phyloP scores from a whole-genome alignment of 2,113 vertebrate species.

The Hypanus sabinus region DNA sequence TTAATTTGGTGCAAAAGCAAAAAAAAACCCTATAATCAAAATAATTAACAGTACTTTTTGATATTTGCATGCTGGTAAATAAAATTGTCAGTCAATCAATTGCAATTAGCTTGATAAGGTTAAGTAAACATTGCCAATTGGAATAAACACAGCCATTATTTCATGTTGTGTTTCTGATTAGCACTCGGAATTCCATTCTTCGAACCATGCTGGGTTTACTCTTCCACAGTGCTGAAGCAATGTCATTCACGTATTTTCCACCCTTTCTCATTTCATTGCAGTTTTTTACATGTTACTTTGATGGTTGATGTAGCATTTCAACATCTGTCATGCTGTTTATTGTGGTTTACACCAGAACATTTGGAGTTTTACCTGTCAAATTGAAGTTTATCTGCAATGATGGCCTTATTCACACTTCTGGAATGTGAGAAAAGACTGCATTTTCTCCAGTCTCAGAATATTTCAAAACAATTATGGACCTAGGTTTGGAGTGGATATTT shows the following conservation, averaged over 20 bases:
- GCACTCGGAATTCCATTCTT: background rate
- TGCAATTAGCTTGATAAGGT: conserved; percentile 7
- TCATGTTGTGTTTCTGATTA: background rate
- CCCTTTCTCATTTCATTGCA: background rate
- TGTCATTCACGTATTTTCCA: background rate
- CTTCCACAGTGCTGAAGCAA: background rate
- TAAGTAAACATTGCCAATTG: background rate
- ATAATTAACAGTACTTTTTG: background rate
- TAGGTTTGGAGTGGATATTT: background rate
- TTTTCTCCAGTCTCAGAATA: background rate
- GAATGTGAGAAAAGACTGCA: background rate
- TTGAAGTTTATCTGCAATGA: background rate
- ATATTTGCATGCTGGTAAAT: background rate
- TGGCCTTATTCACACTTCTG: background rate
- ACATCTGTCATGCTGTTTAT: background rate
- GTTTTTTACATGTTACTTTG: background rate
- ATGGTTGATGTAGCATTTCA: background rate
- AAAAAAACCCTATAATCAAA: background rate
- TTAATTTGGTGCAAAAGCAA: background rate
- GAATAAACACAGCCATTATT: background rate
- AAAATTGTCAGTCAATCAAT: conserved; percentile 17
- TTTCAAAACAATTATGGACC: background rate
- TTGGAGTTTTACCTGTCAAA: background rate
- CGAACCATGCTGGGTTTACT: background rate
- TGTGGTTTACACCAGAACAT: background rate